Evolutionary conservation across 2,888 invertebrate genomes (phyloP).

Genomic region (Agrotis exclamationis): DNA sequence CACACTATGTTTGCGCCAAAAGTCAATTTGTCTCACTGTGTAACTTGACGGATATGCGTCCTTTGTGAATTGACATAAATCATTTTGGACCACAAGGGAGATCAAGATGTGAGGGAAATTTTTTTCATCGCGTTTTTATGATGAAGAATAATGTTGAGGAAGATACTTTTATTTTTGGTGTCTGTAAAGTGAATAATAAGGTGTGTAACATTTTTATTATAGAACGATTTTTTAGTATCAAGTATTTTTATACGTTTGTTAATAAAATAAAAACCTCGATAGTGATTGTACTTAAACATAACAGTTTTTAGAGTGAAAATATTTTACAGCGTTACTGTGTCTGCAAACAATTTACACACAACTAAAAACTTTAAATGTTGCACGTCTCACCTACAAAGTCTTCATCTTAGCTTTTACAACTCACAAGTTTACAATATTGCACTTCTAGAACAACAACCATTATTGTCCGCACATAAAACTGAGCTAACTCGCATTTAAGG

Average conservation of each 20-base stretch:
- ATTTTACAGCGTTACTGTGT: too few relatives aligned
- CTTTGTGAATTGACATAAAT: conserved; percentile 64
- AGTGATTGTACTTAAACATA: not conserved
- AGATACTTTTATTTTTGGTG: conserved; percentile 19
- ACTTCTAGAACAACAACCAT: conserved; percentile 24
- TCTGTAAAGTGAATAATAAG: not conserved
- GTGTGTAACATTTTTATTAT: not conserved
- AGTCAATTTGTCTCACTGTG: conserved; percentile 71
- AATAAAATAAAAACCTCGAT: too few relatives aligned
- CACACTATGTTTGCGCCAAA: conserved; percentile 68
- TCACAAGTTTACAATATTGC: conserved; percentile 24
- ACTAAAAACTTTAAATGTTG: conserved; percentile 1
- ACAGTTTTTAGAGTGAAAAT: not conserved
- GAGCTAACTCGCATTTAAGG: conserved; percentile 41
- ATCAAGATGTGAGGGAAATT: conserved; percentile 46
- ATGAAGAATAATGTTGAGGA: conserved; percentile 25
- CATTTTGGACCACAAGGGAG: conserved; percentile 57
- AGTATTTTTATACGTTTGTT: not conserved
- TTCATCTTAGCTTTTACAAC: conserved; percentile 12
- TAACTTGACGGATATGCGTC: conserved; percentile 62
- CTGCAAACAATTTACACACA: not conserved
- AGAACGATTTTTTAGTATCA: not conserved
- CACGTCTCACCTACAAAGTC: conserved; percentile 1
- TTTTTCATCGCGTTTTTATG: conserved; percentile 57
- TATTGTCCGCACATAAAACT: conserved; percentile 30